Evolutionary conservation across 2,113 vertebrate species (phyloP).

Genomic region (Labeo catla): DNA sequence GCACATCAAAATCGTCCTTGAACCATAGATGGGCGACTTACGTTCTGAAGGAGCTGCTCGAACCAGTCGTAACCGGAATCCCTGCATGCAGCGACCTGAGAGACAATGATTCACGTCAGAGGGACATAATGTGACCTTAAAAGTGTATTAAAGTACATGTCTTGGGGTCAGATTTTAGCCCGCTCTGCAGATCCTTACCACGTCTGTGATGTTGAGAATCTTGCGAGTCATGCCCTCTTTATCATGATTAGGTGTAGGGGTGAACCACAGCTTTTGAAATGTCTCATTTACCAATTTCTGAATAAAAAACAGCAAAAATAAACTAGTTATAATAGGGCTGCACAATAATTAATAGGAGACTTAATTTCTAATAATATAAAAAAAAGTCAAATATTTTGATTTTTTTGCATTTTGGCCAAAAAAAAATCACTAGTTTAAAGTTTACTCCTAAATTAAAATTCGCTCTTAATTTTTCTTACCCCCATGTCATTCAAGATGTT

Average conservation of each 20-base stretch:
- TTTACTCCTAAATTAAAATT: too few species aligned
- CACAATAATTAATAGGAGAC: not conserved
- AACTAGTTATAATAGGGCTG: not conserved
- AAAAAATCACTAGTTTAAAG: too few species aligned
- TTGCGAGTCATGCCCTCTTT: constrained; percentile 98
- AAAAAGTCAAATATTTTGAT: too few species aligned
- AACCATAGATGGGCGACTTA: constrained; percentile 70
- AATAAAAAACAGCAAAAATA: constrained; percentile 44
- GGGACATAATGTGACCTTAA: not conserved
- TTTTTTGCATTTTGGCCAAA: too few species aligned
- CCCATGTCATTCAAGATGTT: too few species aligned
- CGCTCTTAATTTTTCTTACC: too few species aligned
- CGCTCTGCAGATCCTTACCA: constrained; percentile 77
- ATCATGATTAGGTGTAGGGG: constrained; percentile 92
- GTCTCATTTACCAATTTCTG: constrained; percentile 99
- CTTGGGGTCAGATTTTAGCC: not conserved
- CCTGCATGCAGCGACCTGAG: constrained; percentile 93
- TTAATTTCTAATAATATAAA: too few species aligned
- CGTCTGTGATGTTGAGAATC: constrained; percentile 98
- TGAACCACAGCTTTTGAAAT: constrained; percentile 99
- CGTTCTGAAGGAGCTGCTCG: constrained; percentile 98
- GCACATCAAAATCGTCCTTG: not conserved
- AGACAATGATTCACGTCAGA: constrained; percentile 19
- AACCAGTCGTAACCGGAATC: constrained; percentile 99
- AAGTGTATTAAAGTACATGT: not conserved